Base-by-base conservation (phyloP, 2,113 vertebrate species). In the Poeciliopsis prolifica region DNA sequence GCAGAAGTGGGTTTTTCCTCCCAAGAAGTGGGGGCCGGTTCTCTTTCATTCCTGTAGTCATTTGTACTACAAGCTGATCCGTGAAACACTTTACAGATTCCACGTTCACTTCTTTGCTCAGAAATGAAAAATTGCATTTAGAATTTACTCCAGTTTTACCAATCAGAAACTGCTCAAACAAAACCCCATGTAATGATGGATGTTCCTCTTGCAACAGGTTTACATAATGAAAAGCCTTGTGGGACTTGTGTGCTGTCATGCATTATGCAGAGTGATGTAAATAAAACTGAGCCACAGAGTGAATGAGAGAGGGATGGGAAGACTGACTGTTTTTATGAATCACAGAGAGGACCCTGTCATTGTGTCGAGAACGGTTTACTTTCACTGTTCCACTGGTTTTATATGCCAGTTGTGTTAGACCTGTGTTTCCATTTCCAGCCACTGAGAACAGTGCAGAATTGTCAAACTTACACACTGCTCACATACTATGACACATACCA, bases 161-260 rank as follows among this genome's bases (percentile, higher is more conserved):
- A 64, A 68, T 84, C 84, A 85, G 44, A 54, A 67, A 70, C 37
- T 71, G 71, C 74, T 81, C 68, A 1, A 75, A 80, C 51, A 64
- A 75, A 68, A 73, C 30, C 40, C 42, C 78, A 63, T 78, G 62
- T 79, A 88, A 78, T 88, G 85, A 87, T 87, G 72, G 83, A 89
- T 90, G 85, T 82, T 92, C 83, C 75, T 78, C 81, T 86, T 88
- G 89, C 90, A 92, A 92, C 89, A 93, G 86, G 89, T 91, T 93
- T 93, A 92, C 72, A 80, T 92, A 92, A 93, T 91, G 77, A 85
- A 86, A 87, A 72, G 80, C 89, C 90, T 74, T 8, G 37, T 70
- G 88, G 87, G 88, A 74, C 60, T 60, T 73, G 40, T 83, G 90
- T 86, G 88, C 88, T 79, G 62, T 84, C 84, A 87, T 92, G 86